These are phyloP conservation scores for Clostera curtula DNA, from an alignment of 2,888 invertebrate genomes.

Conservation along the genomic window DNA sequence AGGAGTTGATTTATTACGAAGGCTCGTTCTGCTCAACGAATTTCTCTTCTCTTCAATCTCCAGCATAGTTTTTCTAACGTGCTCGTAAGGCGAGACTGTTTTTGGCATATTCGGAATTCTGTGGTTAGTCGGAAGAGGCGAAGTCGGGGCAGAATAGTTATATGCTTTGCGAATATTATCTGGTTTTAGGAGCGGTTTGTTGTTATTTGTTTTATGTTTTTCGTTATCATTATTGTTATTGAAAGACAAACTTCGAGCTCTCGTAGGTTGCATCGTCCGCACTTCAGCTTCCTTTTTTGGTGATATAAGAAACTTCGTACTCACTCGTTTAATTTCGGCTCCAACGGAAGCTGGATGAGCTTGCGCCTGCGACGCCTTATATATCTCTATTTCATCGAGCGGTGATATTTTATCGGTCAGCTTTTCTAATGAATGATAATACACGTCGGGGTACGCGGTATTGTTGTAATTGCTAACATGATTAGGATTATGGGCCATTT, in stretches of 20 bases:
- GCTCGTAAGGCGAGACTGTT: constrained; percentile 59
- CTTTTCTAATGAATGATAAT: constrained; percentile 63
- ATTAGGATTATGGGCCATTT: constrained; percentile 23
- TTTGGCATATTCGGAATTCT: constrained; percentile 61
- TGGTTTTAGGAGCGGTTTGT: constrained; percentile 10
- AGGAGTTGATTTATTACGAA: constrained; percentile 32
- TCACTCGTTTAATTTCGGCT: constrained; percentile 65
- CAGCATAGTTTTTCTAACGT: constrained; percentile 52
- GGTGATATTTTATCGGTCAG: constrained; percentile 43
- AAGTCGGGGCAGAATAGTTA: constrained; percentile 65
- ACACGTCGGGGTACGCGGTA: constrained; percentile 48
- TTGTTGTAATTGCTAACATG: constrained; percentile 17
- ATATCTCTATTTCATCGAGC: constrained; percentile 49
- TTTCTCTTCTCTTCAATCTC: constrained; percentile 58
- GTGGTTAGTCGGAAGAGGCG: constrained; percentile 49
- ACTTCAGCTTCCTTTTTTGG: constrained; percentile 69
- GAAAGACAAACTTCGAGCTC: constrained; percentile 59
- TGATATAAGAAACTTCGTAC: constrained; percentile 60
- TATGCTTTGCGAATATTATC: constrained; percentile 39
- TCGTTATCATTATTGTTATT: constrained; percentile 30
- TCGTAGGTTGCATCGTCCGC: constrained; percentile 55
- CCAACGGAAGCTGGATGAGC: constrained; percentile 54
- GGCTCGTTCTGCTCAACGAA: constrained; percentile 37
- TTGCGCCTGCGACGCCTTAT: constrained; percentile 44
- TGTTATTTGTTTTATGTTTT: constrained; percentile 6